A percentile compares a stretch with the other conserved stretches of the same genome.
Evolutionary conservation across 2,113 vertebrate genomes (phyloP).

Genomic region (Meles meles): DNA sequence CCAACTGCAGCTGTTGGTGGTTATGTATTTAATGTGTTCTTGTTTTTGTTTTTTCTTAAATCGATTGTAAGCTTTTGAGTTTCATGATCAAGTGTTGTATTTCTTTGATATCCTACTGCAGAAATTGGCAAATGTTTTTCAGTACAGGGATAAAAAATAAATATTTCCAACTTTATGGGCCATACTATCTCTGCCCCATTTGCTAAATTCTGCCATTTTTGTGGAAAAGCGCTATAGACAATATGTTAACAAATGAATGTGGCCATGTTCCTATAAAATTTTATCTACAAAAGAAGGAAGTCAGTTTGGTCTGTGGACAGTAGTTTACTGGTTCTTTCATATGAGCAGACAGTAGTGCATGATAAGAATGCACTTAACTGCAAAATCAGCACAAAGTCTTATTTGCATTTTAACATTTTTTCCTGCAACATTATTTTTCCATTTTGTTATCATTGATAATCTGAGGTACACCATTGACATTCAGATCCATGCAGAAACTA

Average conservation of each 20-base stretch:
- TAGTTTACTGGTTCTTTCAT: not conserved
- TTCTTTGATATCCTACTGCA: not conserved
- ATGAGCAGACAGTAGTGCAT: accelerated
- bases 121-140: not conserved
- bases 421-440: not conserved
- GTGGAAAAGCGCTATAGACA: not conserved
- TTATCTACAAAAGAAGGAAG: not conserved
- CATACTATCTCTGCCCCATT: not conserved
- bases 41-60: not conserved
- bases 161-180: not conserved
- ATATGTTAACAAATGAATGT: not conserved
- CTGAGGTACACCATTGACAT: not conserved
- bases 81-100: not conserved
- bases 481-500: not conserved
- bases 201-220: not conserved
- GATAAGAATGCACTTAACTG: not conserved
- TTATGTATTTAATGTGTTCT: not conserved
- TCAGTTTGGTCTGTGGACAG: not conserved
- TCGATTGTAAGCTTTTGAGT: not conserved
- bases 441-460: not conserved
- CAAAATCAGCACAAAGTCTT: not conserved
- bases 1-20: not conserved
- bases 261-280: not conserved
- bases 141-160: not conserved
- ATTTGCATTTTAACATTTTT: not conserved